Base-by-base conservation (phyloP, 2,113 vertebrate genomes). In the Poicephalus meyeri region DNA sequence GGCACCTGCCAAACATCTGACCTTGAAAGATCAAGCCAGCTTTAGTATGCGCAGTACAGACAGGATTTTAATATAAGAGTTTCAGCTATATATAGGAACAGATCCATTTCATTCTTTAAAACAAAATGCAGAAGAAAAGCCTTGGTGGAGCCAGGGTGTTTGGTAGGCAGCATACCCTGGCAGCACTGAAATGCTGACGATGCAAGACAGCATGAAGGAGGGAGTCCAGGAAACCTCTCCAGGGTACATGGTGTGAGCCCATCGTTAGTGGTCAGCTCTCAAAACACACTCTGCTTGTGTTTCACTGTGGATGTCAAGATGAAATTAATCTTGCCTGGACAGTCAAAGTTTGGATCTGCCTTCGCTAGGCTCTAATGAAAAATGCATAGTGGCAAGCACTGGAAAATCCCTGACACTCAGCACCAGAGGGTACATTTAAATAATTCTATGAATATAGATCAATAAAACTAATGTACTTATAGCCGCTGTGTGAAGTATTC, bases 401-500 rank as follows among this genome's bases (percentile, higher is more conserved):
- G 97, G 97, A 97, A 97, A 98, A 98, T 91, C 97, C 96, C 96
- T 96, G 97, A 97, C 97, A 97, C 97, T 95, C 96, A 94, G 97
- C 96, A 97, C 97, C 96, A 97, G 96, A 98, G 97, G 97, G 97
- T 97, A 87, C 96, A 98, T 98, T 98, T 98, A 98, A 98, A 98
- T 98, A 98, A 98, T 98, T 97, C 97, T 93, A 83, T 97, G 97
- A 98, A 97, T 98, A 98, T 97, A 98, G 98, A 98, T 98, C 98
- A 98, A 98, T 98, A 98, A 97, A 98, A 97, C 97, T 98, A 98
- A 98, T 97, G 97, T 97, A 97, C 97, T 98, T 97, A 98, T 68
- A 97, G 97, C 93, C 25, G 47, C 97, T 97, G 95, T 97, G 91
- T 93, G 96, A 94, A 94, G 96, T 96, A 96, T 96, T 98, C 97